A percentile compares a stretch with the other conserved stretches of the same genome.
These are phyloP conservation scores for Cynaeus angustus DNA, from an alignment of 2,888 invertebrate genomes.

Conservation along the genomic window DNA sequence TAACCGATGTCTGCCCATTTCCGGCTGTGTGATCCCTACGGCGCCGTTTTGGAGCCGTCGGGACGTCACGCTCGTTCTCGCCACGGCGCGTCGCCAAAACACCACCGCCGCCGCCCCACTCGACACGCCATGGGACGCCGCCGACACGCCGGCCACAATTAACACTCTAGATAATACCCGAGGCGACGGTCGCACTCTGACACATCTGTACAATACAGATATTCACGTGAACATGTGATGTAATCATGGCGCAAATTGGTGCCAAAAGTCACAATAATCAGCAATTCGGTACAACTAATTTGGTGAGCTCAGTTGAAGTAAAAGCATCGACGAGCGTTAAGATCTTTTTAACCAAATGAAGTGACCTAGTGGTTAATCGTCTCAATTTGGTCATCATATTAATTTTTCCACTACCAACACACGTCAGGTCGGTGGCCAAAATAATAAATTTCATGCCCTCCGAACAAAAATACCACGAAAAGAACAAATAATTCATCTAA, in stretches of 20 bases:
- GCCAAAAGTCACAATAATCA: too few species aligned
- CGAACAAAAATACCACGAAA: too few species aligned
- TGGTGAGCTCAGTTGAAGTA: too few species aligned
- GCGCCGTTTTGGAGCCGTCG: constrained; percentile 62
- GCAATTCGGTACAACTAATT: too few species aligned
- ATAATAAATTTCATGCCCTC: too few species aligned
- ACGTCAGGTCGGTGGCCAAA: too few species aligned
- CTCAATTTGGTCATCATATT: too few species aligned
- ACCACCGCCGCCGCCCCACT: constrained; percentile 52
- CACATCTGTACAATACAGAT: background rate
- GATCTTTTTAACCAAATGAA: too few species aligned
- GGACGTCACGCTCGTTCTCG: constrained; percentile 58
- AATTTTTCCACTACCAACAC: too few species aligned
- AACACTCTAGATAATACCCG: constrained; percentile 59
- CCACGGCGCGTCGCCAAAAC: constrained; percentile 50
- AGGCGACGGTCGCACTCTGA: constrained; percentile 38
- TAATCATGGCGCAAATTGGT: background rate
- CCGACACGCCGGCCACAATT: constrained; percentile 58
- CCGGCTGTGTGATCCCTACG: constrained; percentile 65
- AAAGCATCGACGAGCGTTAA: too few species aligned
- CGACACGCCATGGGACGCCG: constrained; percentile 43
- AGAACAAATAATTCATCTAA: too few species aligned
- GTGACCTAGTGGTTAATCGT: too few species aligned
- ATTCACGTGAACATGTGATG: constrained; percentile 4
- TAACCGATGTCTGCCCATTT: constrained; percentile 70